Evolutionary conservation across 2,888 invertebrate species (phyloP).

Genomic region (Campaea margaritaria): DNA sequence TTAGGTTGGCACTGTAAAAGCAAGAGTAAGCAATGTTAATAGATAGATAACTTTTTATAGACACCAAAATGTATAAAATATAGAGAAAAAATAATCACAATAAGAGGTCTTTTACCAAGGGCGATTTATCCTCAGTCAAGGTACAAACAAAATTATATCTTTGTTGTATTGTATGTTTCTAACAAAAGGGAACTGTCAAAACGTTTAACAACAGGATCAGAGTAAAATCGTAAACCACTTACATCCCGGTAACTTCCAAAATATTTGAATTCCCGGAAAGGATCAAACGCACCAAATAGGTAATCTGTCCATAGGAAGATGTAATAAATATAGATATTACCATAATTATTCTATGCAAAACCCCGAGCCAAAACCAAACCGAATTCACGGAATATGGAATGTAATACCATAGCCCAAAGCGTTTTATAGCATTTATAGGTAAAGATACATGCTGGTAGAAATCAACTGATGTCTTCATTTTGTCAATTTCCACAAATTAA

Average conservation of each 20-base stretch:
- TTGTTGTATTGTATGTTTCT: too few relatives aligned
- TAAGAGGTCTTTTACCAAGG: too few relatives aligned
- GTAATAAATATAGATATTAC: constrained; percentile 50
- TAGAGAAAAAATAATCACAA: too few relatives aligned
- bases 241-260: constrained; percentile 61
- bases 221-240: constrained; percentile 41
- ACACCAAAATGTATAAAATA: too few relatives aligned
- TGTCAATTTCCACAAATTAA: constrained; percentile 34
- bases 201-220: background rate
- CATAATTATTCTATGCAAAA: constrained; percentile 46
- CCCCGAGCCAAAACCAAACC: constrained; percentile 50
- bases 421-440: constrained; percentile 55
- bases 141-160: too few relatives aligned
- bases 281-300: constrained; percentile 54
- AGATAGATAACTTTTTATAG: too few relatives aligned
- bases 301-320: constrained; percentile 54
- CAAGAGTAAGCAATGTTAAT: background rate
- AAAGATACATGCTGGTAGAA: constrained; percentile 53
- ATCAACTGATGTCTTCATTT: constrained; percentile 49
- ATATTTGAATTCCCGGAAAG: constrained; percentile 54
- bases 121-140: too few relatives aligned
- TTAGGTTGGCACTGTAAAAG: constrained; percentile 57
- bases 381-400: constrained; percentile 53
- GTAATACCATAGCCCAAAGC: constrained; percentile 58
- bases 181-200: background rate